These are phyloP conservation scores for Gnathonemus echidnorhynchus DNA, from an alignment of 2,113 vertebrate species.

Conservation along the genomic window DNA sequence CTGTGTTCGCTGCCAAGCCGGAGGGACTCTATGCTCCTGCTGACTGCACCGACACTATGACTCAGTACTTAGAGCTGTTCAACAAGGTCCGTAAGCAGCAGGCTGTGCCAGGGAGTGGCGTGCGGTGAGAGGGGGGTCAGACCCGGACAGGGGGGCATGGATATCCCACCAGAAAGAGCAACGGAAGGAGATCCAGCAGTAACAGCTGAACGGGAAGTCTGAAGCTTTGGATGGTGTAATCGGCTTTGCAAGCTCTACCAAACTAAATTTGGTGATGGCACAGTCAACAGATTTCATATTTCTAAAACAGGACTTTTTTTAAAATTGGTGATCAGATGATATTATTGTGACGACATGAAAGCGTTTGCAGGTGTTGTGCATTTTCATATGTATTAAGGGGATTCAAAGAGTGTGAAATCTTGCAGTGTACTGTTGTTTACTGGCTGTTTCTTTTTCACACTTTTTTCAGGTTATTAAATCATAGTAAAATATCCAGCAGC, in stretches of 20 bases:
- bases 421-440: not conserved
- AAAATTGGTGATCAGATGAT: not conserved
- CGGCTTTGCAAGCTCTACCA: not conserved
- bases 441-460: not conserved
- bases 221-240: not conserved
- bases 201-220: not conserved
- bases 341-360: not conserved
- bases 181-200: not conserved
- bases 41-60: slow-evolving; percentile 82
- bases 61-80: slow-evolving; percentile 94
- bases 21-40: slow-evolving; percentile 75
- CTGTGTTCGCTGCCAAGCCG: slow-evolving; percentile 73
- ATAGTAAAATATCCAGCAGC: not conserved
- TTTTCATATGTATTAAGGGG: not conserved
- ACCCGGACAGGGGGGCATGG: not conserved
- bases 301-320: not conserved
- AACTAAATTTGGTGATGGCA: not conserved
- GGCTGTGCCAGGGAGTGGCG: slow-evolving; percentile 74
- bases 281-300: not conserved
- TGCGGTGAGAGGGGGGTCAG: slow-evolving; percentile 57
- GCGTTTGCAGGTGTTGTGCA: not conserved
- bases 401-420: not conserved
- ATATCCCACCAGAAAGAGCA: not conserved
- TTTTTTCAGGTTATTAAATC: not conserved
- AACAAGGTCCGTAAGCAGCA: slow-evolving; percentile 94